phyloP scores from a whole-genome alignment of 2,113 vertebrate species.

The Macrotus californicus region DNA sequence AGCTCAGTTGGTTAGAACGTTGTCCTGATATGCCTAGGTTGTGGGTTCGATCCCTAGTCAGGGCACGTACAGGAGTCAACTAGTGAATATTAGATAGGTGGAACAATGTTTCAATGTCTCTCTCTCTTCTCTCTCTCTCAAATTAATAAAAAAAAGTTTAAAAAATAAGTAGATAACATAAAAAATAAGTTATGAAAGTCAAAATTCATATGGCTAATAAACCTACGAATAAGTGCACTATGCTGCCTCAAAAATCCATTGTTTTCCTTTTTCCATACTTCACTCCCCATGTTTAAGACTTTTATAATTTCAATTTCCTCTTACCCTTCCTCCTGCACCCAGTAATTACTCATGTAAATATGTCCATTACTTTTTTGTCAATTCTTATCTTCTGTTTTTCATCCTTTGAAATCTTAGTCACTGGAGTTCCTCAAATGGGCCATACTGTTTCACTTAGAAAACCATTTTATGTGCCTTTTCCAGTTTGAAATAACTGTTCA shows the following conservation, averaged over 20 bases:
- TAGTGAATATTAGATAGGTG: too few species aligned
- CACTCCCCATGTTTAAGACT: neutral
- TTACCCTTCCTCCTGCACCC: neutral
- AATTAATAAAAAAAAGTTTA: too few species aligned
- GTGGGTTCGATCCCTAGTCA: too few species aligned
- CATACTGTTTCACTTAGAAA: neutral
- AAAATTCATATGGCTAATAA: neutral
- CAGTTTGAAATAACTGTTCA: neutral
- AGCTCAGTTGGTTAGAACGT: too few species aligned
- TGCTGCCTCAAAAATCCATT: neutral
- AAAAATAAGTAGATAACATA: too few species aligned
- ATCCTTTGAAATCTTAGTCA: neutral
- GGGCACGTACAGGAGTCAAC: too few species aligned
- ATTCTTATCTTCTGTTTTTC: neutral
- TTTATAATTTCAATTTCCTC: neutral
- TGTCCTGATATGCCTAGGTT: too few species aligned
- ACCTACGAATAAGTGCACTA: neutral
- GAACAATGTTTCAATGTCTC: too few species aligned
- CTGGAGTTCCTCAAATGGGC: neutral
- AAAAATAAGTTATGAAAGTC: neutral
- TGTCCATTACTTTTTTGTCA: neutral
- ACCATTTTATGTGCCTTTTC: neutral
- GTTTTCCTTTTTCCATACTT: neutral
- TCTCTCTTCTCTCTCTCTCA: too few species aligned
- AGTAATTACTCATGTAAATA: neutral